Percentiles rank a stretch among this genome's conserved stretches.
These are phyloP conservation scores for Mungos mungo DNA, from an alignment of 2,113 vertebrate genomes.

Conservation along the genomic window DNA sequence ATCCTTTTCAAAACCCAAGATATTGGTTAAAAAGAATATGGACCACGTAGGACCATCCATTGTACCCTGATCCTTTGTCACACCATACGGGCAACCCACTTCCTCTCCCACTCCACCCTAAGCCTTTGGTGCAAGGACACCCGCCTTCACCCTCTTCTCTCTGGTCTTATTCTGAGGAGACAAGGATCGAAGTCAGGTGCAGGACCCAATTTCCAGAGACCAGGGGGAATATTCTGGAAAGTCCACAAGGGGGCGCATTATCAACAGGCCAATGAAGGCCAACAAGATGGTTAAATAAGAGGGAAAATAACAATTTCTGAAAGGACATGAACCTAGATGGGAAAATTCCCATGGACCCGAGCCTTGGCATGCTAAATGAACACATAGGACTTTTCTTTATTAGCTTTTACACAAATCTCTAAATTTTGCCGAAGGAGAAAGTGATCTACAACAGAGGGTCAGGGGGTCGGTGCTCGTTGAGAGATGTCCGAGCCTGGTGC, in stretches of 20 bases:
- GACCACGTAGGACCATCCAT: too few relatives aligned
- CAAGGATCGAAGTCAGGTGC: neutral
- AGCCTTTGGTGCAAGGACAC: neutral
- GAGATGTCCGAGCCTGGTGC: neutral
- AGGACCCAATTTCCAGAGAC: neutral
- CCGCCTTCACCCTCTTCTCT: neutral
- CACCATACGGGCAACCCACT: neutral
- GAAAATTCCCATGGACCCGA: neutral
- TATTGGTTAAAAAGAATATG: neutral
- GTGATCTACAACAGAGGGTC: neutral
- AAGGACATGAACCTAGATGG: neutral
- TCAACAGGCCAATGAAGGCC: neutral
- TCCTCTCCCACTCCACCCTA: neutral
- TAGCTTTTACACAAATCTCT: neutral
- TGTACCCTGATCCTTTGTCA: neutral
- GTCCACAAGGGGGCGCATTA: conserved; percentile 56
- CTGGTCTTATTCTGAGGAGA: neutral
- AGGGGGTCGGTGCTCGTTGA: neutral
- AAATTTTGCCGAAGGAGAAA: neutral
- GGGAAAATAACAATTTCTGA: neutral
- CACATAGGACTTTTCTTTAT: neutral
- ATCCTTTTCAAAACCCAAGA: conserved; percentile 22
- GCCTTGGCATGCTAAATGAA: neutral
- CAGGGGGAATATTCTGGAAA: neutral
- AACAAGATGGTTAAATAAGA: neutral